Base-by-base conservation (phyloP, 2,888 invertebrate genomes). In the Dryobotodes eremita region DNA sequence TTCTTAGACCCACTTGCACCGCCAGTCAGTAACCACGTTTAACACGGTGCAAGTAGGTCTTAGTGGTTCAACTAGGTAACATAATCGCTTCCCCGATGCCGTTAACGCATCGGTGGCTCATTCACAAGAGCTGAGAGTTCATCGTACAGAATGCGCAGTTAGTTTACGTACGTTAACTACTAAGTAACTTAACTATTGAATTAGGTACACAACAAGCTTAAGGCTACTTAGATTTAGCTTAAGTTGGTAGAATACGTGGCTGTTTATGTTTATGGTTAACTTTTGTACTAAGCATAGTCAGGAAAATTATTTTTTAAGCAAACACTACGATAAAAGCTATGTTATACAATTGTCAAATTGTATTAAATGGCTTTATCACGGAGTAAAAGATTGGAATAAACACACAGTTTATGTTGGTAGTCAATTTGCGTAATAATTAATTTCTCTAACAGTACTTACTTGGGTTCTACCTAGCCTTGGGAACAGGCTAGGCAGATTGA, bases 131-230 rank as follows among this genome's bases (percentile, higher is more conserved):
- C 48, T 23, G 73, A 20, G 57, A 70, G 65, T 72, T 70, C 50
- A 71, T 71, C 57, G 48, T 53, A 36, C 42, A 83, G 61, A 66
- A 79, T 79, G 48, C 57, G 69, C 64, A 62, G 31, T 68, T 61
- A 84, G 82, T 62, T 71, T 62, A 36, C 50, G 42, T 42, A 85
- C 26, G 64, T 42, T 31, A 75, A 64, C 79, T 70, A 50, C 57
- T 61, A 79, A 80, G 75, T 80, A 68, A 64, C 57, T 46, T 57
- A 42, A 65, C 50, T 72, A 85, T 84, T 71, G 76, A 57, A 71
- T 77, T 77, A 71, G 23, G 53, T 53, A 50, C 53, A 79, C 42
- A 66, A 53, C 31, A 57, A 26, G 55, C 71, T 72, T 68, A 23
- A 26, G 55, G 61, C 57, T n/a, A 79, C 65, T 70, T 79, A 70